These are phyloP conservation scores for Pristionchus arcanus DNA, from an alignment of 2,888 invertebrate species.

Conservation along the genomic window DNA sequence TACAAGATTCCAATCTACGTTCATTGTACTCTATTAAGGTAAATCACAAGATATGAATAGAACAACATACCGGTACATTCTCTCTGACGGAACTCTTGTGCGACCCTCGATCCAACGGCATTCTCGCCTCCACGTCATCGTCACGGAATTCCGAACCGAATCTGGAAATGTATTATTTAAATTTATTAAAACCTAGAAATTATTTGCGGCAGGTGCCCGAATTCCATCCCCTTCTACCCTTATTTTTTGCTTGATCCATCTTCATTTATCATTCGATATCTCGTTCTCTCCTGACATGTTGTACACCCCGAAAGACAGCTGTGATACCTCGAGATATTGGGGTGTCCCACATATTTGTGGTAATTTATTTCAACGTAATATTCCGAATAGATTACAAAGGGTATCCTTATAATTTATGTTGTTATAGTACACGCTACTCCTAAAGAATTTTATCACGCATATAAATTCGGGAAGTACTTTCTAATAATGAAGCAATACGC, in stretches of 20 bases:
- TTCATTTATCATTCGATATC: not conserved
- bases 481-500: no score
- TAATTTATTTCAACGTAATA: no score
- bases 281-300: not conserved
- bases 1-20: no score
- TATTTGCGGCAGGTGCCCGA: conserved; percentile 2
- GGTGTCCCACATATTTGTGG: no score
- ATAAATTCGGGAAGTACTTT: no score
- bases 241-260: not conserved
- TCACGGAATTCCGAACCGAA: conserved; percentile 57
- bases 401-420: no score
- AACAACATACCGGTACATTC: conserved; percentile 52
- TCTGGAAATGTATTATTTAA: not conserved
- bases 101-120: conserved; percentile 66
- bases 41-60: no score
- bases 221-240: not conserved
- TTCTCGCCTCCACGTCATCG: conserved; percentile 71
- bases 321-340: not conserved
- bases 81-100: conserved; percentile 67
- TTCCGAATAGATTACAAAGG: no score
- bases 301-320: not conserved
- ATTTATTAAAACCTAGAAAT: not conserved
- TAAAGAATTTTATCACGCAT: no score
- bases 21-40: no score
- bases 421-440: no score